Conservation (phyloP, 2,888 invertebrate species). For the Malthinus flaveolus region DNA sequence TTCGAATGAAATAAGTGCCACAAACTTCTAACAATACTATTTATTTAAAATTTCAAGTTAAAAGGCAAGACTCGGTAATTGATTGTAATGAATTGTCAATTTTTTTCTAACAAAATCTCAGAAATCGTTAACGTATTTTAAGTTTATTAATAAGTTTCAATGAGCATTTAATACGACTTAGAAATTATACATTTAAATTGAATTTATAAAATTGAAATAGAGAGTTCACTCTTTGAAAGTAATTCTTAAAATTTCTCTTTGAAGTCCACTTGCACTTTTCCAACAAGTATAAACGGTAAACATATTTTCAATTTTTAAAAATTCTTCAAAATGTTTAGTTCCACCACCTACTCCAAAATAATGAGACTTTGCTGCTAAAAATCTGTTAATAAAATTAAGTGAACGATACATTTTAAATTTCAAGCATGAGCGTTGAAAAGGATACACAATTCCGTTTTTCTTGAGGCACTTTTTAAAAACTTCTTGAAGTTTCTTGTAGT, state of each 20-base stretch:
- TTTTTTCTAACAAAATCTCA: no score
- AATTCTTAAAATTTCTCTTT: conserved; percentile 65
- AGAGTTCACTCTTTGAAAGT: conserved; percentile 34
- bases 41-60: no score
- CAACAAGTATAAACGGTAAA: conserved; percentile 65
- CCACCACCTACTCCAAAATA: conserved; percentile 97
- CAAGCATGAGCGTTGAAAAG: conserved; percentile 44
- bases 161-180: no score
- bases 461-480: conserved; percentile 68
- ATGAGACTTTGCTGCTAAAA: conserved; percentile 85
- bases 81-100: no score
- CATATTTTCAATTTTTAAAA: conserved; percentile 58
- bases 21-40: no score
- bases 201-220: no score
- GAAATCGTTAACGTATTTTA: no score
- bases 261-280: conserved; percentile 66
- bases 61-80: no score
- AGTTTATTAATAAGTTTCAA: no score
- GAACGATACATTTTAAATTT: background rate
- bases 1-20: no score
- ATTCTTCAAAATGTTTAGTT: conserved; percentile 71
- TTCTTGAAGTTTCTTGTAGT: conserved; percentile 75
- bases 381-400: conserved; percentile 46
- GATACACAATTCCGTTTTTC: conserved; percentile 66
- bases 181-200: no score